Percentiles rank a stretch among this genome's conserved stretches.
phyloP scores from a whole-genome alignment of 2,888 invertebrate genomes.

The Erynnis tages region DNA sequence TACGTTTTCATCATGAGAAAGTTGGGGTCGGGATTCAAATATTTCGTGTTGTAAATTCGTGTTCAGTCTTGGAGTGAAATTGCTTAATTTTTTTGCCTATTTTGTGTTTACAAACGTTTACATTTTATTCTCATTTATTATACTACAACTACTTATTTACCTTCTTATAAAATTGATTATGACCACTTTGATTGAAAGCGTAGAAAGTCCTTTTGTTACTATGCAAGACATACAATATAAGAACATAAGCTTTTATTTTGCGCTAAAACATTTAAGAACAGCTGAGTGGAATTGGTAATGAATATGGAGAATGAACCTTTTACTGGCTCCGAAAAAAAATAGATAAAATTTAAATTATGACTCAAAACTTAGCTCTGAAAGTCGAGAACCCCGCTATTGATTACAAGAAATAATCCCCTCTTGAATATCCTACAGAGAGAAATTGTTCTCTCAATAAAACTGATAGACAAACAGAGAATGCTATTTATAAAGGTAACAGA shows the following conservation, averaged over 20 bases:
- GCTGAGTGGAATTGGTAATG: too few species aligned
- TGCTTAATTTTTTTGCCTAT: conserved; percentile 33
- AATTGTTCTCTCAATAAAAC: not conserved
- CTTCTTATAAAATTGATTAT: too few species aligned
- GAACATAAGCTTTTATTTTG: too few species aligned
- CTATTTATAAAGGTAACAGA: conserved; percentile 13
- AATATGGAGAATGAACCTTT: too few species aligned
- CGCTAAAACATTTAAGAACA: too few species aligned
- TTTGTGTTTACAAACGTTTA: conserved; percentile 26
- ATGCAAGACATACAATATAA: too few species aligned
- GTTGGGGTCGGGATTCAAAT: conserved; percentile 61
- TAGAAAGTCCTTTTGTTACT: too few species aligned
- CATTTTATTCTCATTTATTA: conserved; percentile 17
- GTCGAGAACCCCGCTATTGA: too few species aligned
- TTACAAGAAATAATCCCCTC: too few species aligned
- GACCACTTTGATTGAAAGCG: too few species aligned
- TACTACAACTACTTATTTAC: not conserved
- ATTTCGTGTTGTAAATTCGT: conserved; percentile 53
- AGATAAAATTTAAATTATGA: too few species aligned
- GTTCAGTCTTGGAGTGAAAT: conserved; percentile 61
- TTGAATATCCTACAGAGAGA: not conserved
- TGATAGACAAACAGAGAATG: not conserved
- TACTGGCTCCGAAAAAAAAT: too few species aligned
- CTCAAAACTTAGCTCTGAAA: not conserved
- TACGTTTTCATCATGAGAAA: conserved; percentile 64